These are phyloP conservation scores for Sus cebifrons DNA, from an alignment of 2,797 vertebrate genomes.

Conservation along the genomic window DNA sequence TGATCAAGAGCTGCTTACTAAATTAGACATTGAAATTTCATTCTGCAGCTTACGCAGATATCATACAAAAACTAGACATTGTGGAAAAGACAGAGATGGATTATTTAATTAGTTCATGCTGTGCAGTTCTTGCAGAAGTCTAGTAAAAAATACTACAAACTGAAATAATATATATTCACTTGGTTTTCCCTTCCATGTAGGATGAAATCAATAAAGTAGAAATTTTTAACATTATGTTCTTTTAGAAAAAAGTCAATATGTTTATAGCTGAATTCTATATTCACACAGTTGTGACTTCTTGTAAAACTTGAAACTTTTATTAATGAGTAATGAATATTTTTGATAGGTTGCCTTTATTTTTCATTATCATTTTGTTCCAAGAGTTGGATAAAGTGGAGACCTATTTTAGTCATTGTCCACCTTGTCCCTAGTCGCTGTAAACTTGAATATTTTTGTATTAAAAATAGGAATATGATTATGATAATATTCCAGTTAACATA, in stretches of 20 bases:
- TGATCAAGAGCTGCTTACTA: background rate
- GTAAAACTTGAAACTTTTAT: background rate
- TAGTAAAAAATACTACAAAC: background rate
- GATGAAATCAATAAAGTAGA: background rate
- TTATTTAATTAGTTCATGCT: slow-evolving; percentile 20
- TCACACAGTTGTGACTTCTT: background rate
- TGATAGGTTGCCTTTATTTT: background rate
- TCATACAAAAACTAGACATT: background rate
- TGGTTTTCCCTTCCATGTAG: background rate
- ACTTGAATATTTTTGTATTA: background rate
- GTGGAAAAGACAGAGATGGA: background rate
- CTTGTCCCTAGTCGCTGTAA: background rate
- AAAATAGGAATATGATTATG: background rate
- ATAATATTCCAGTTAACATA: background rate
- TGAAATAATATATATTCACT: background rate
- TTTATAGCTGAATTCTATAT: background rate
- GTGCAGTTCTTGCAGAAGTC: background rate
- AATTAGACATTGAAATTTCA: background rate
- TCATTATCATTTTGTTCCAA: background rate
- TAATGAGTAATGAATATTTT: background rate
- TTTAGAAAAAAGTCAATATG: background rate
- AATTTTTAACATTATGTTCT: background rate
- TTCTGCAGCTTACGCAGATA: background rate
- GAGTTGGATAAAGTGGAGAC: background rate
- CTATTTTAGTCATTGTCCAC: background rate